Percentiles rank a stretch among this genome's conserved stretches.
phyloP scores from a whole-genome alignment of 2,888 invertebrate species.

The Leptodirus hochenwartii region DNA sequence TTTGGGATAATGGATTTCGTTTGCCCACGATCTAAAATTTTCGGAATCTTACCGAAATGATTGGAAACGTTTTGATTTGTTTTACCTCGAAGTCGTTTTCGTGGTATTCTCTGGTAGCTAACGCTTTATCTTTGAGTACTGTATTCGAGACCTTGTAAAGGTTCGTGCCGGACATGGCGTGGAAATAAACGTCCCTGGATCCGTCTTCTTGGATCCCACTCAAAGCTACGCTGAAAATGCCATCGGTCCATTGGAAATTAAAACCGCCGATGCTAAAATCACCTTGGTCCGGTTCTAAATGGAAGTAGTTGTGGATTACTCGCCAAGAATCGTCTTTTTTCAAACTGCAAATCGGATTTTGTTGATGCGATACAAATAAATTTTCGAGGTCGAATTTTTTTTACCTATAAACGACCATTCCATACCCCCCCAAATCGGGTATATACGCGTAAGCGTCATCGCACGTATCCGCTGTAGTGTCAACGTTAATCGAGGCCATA shows the following conservation, averaged over 20 bases:
- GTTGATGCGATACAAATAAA: slow-evolving; percentile 7
- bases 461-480: slow-evolving; percentile 38
- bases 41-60: no score
- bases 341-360: slow-evolving; percentile 30
- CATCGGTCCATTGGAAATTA: slow-evolving; percentile 63
- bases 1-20: slow-evolving; percentile 44
- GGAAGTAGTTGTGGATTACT: slow-evolving; percentile 50
- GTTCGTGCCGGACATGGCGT: slow-evolving; percentile 53
- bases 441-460: slow-evolving; percentile 50
- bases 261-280: slow-evolving; percentile 47
- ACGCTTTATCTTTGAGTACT: slow-evolving; percentile 34
- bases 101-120: slow-evolving; percentile 33
- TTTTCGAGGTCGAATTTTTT: slow-evolving; percentile 13
- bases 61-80: no score
- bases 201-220: slow-evolving; percentile 33
- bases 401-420: slow-evolving; percentile 32
- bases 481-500: slow-evolving; percentile 50
- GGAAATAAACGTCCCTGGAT: slow-evolving; percentile 51
- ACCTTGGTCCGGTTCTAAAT: slow-evolving; percentile 49
- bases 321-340: slow-evolving; percentile 47
- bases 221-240: slow-evolving; percentile 53
- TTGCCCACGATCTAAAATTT: slow-evolving; percentile 35
- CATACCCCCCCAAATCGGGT: slow-evolving; percentile 44
- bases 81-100: slow-evolving; percentile 34
- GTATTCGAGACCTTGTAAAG: slow-evolving; percentile 53